phyloP scores from a whole-genome alignment of 92 coral and sea anemone species.

The Pocillopora meandrina region DNA sequence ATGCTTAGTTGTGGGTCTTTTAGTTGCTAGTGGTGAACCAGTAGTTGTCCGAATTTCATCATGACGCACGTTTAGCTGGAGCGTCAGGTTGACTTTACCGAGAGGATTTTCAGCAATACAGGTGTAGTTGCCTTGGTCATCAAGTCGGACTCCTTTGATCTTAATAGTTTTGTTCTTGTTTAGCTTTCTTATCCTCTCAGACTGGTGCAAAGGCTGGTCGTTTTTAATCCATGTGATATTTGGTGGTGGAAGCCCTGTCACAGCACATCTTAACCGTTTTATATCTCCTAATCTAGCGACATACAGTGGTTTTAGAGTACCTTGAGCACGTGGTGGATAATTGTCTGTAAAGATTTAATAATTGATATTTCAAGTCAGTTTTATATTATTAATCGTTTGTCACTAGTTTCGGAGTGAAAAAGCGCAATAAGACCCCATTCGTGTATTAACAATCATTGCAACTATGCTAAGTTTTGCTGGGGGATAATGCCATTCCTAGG shows the following conservation, averaged over 20 bases:
- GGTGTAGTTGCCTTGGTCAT: conserved; percentile 71
- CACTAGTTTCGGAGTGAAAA: too few relatives aligned
- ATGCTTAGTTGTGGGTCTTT: not conserved
- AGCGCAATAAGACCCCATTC: too few relatives aligned
- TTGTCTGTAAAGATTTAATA: conserved; percentile 24
- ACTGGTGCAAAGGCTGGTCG: conserved; percentile 1
- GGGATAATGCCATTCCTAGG: too few relatives aligned
- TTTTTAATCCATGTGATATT: conserved; percentile 52
- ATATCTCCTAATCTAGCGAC: conserved; percentile 20
- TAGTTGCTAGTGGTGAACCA: not conserved
- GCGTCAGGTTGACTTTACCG: conserved; percentile 55
- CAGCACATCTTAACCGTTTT: conserved; percentile 55
- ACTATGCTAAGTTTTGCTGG: too few relatives aligned
- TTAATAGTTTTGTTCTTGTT: conserved; percentile 44
- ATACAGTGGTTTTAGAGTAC: conserved; percentile 14
- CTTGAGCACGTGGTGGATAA: conserved; percentile 50
- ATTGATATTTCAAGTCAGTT: too few relatives aligned
- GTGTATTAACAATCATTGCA: too few relatives aligned
- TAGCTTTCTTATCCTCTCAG: conserved; percentile 22
- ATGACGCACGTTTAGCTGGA: conserved; percentile 26
- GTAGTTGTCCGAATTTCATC: conserved; percentile 42
- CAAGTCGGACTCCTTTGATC: conserved; percentile 38
- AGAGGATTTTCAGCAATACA: conserved; percentile 58
- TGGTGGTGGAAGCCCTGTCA: conserved; percentile 51
- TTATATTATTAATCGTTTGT: too few relatives aligned